phyloP scores from a whole-genome alignment of 2,797 vertebrate species.

The Scolopax bukidnonensis region DNA sequence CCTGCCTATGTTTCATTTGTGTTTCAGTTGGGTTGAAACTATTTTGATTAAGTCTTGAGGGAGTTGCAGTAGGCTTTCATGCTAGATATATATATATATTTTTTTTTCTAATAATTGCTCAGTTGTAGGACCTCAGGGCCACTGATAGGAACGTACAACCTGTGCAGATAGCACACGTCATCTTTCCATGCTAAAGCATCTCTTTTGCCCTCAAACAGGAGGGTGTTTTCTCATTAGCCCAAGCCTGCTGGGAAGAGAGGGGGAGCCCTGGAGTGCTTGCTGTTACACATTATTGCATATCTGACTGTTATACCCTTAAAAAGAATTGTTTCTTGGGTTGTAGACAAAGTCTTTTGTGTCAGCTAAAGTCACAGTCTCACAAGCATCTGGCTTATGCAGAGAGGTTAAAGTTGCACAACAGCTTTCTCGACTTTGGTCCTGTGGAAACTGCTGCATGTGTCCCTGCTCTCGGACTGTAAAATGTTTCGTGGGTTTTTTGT shows the following conservation, averaged over 20 bases:
- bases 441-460: slow-evolving; percentile 22
- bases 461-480: not conserved
- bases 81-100: not conserved
- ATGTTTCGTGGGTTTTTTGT: not conserved
- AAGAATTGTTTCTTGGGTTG: not conserved
- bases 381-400: not conserved
- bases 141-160: not conserved
- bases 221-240: not conserved
- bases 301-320: not conserved
- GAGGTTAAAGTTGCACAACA: not conserved
- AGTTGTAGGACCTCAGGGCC: not conserved
- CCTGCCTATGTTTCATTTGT: not conserved
- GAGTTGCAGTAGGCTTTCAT: not conserved
- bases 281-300: not conserved
- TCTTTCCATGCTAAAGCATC: not conserved
- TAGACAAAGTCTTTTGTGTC: not conserved
- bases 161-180: not conserved
- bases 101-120: not conserved
- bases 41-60: not conserved
- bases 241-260: not conserved
- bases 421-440: slow-evolving; percentile 9
- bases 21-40: not conserved
- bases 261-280: not conserved
- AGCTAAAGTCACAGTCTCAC: not conserved
- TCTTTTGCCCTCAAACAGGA: not conserved